These are phyloP conservation scores for Hydriomena furcata DNA, from an alignment of 2,888 invertebrate species.

Conservation along the genomic window DNA sequence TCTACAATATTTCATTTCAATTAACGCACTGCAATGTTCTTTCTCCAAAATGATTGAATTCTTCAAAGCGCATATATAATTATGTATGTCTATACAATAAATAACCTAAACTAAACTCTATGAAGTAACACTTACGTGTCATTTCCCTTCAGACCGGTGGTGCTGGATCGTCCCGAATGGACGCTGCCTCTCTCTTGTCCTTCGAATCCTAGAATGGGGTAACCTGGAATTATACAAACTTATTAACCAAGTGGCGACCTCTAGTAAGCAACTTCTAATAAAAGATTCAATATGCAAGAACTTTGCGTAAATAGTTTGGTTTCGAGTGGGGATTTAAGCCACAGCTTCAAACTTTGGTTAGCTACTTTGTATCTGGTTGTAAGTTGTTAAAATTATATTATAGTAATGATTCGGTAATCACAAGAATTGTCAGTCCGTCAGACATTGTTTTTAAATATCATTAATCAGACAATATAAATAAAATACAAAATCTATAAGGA, in stretches of 20 bases:
- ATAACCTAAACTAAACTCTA: neutral
- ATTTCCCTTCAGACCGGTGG: constrained; percentile 87
- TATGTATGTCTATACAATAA: neutral
- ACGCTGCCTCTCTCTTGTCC: constrained; percentile 88
- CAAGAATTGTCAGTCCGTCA: too few species aligned
- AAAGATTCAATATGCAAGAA: too few species aligned
- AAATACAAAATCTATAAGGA: too few species aligned
- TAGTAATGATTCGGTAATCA: too few species aligned
- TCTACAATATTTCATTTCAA: constrained; percentile 4
- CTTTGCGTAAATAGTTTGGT: too few species aligned
- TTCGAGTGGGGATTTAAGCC: too few species aligned
- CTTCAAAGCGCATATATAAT: neutral
- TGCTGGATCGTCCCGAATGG: constrained; percentile 92
- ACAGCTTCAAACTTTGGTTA: too few species aligned
- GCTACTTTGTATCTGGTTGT: too few species aligned
- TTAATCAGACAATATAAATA: too few species aligned
- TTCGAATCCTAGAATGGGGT: constrained; percentile 51
- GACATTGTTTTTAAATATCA: too few species aligned
- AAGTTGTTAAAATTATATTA: too few species aligned
- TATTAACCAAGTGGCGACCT: neutral
- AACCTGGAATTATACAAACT: constrained; percentile 38
- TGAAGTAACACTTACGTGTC: constrained; percentile 64
- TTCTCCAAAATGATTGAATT: neutral
- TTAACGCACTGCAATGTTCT: neutral
- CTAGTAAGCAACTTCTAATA: too few species aligned